Conservation (phyloP, 2,113 vertebrate genomes). For the Pedetes capensis region DNA sequence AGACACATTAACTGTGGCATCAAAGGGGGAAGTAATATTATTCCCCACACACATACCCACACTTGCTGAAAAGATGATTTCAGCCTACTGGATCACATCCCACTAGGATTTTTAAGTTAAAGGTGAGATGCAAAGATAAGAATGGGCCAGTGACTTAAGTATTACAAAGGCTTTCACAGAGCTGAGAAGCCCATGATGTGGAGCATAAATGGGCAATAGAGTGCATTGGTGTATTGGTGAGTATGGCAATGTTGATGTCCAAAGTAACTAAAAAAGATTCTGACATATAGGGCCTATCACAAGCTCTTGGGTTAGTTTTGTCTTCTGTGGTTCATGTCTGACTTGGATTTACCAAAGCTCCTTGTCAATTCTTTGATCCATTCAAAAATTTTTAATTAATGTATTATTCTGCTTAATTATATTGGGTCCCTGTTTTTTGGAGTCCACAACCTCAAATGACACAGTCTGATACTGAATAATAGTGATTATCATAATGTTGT, state of each 20-base stretch:
- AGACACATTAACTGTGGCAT: neutral
- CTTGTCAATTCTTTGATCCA: neutral
- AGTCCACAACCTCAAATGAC: neutral
- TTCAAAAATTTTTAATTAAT: neutral
- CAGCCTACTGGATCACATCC: neutral
- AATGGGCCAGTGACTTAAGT: neutral
- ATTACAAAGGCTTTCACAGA: neutral
- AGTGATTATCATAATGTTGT: neutral
- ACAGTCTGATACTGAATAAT: neutral
- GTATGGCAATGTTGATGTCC: no score
- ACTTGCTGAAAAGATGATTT: neutral
- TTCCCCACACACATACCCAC: neutral
- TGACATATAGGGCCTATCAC: neutral
- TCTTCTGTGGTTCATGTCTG: neutral
- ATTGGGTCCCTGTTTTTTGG: neutral
- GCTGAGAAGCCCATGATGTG: neutral
- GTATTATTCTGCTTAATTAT: neutral
- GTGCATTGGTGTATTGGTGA: fast-evolving
- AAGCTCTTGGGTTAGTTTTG: neutral
- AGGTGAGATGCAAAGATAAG: neutral
- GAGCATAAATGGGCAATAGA: neutral
- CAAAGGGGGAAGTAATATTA: neutral
- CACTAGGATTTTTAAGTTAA: neutral
- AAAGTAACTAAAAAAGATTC: neutral
- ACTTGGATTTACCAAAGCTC: neutral